These are phyloP conservation scores for Atherinomorus stipes DNA, from an alignment of 2,113 vertebrate genomes.

Conservation along the genomic window DNA sequence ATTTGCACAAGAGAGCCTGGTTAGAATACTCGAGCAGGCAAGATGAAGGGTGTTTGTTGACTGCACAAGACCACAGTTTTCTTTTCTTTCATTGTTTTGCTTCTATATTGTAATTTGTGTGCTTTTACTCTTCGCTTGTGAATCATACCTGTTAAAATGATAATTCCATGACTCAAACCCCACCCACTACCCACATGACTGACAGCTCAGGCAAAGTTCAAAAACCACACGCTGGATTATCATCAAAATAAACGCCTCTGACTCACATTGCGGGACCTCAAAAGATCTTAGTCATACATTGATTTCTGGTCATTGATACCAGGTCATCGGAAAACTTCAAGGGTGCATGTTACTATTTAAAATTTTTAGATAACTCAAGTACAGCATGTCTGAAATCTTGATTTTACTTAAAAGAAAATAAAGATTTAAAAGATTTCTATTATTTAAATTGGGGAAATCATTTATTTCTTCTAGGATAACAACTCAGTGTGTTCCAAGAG, in stretches of 20 bases:
- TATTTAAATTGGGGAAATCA: neutral
- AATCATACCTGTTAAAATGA: constrained; percentile 76
- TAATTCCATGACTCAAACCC: constrained; percentile 68
- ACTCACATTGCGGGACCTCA: constrained; percentile 76
- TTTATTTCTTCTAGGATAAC: constrained; percentile 49
- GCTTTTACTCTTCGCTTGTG: constrained; percentile 45
- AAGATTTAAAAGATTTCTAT: neutral
- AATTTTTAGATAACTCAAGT: neutral
- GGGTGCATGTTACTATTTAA: neutral
- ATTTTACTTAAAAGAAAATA: neutral
- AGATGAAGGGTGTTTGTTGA: neutral
- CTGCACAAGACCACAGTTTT: neutral
- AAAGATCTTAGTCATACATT: constrained; percentile 49
- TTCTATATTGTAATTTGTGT: neutral
- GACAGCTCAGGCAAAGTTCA: constrained; percentile 70
- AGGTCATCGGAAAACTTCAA: neutral
- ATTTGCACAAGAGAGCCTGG: constrained; percentile 41
- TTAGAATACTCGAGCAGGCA: constrained; percentile 49
- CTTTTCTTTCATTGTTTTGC: neutral
- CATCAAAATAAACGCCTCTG: constrained; percentile 55
- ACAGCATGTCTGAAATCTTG: neutral
- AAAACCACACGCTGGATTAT: constrained; percentile 48
- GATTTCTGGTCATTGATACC: constrained; percentile 28
- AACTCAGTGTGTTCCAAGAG: constrained; percentile 64
- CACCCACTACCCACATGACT: constrained; percentile 63